phyloP scores from a whole-genome alignment of 2,797 vertebrate species.

The Sphaeramia orbicularis region DNA sequence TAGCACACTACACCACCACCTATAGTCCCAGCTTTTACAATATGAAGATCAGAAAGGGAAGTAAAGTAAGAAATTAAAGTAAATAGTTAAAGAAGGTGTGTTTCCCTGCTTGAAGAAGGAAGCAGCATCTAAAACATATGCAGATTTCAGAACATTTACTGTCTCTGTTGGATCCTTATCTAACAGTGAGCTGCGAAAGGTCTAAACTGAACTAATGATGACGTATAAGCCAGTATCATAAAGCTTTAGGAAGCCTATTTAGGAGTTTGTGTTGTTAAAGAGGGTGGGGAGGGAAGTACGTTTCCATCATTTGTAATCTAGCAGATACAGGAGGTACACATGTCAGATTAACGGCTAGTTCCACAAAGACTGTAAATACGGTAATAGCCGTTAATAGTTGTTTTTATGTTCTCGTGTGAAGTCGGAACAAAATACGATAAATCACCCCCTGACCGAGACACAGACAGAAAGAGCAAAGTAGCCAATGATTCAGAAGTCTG shows the following conservation, averaged over 20 bases:
- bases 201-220: background rate
- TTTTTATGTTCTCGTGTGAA: constrained; percentile 1
- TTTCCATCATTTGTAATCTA: constrained; percentile 50
- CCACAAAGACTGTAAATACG: background rate
- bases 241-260: too few species aligned
- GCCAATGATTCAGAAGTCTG: constrained; percentile 28
- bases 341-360: background rate
- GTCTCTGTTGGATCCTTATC: too few species aligned
- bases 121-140: too few species aligned
- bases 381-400: constrained; percentile 14
- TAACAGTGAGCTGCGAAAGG: background rate
- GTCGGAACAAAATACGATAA: background rate
- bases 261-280: background rate
- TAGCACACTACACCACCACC: too few species aligned
- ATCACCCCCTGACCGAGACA: background rate
- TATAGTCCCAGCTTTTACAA: too few species aligned
- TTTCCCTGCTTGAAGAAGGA: too few species aligned
- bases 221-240: background rate
- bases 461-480: background rate
- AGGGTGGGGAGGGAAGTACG: background rate
- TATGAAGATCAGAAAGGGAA: too few species aligned
- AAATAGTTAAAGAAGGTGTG: too few species aligned
- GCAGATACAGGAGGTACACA: background rate
- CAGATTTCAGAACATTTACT: too few species aligned
- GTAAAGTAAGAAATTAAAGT: too few species aligned